phyloP scores from a whole-genome alignment of 1,140 invertebrate genomes.

The Drosophila santomea region DNA sequence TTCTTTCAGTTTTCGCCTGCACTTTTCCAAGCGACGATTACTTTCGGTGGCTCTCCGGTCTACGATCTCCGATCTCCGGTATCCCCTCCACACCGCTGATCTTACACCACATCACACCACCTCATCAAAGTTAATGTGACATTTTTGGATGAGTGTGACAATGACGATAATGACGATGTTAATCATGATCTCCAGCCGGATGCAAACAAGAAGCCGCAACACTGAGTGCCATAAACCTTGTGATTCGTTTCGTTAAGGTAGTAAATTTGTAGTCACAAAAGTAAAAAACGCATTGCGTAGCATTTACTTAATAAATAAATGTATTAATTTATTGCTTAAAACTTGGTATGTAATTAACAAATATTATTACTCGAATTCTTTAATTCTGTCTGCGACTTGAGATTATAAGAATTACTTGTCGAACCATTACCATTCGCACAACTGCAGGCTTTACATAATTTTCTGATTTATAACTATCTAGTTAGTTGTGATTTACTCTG shows the following conservation, averaged over 20 bases:
- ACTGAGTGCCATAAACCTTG: background rate
- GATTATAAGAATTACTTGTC: background rate
- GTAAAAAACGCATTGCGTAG: background rate
- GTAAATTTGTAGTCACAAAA: too few relatives aligned
- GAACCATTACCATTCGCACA: background rate
- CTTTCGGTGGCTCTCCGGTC: constrained; percentile 52
- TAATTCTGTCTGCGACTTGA: background rate
- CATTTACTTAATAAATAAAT: background rate
- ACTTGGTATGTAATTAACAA: too few relatives aligned
- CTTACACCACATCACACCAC: constrained; percentile 17
- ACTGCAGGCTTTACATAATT: constrained; percentile 6
- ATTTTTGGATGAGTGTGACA: constrained; percentile 59
- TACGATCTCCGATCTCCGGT: constrained; percentile 10
- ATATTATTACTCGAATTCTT: background rate
- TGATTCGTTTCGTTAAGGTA: background rate
- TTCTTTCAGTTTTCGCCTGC: constrained; percentile 76
- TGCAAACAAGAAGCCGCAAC: constrained; percentile 28
- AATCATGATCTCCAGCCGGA: constrained; percentile 37
- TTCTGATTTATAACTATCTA: constrained; percentile 3
- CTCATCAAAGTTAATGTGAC: constrained; percentile 79
- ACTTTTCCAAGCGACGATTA: constrained; percentile 72
- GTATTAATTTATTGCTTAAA: too few relatives aligned
- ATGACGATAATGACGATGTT: constrained; percentile 28
- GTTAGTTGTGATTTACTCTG: constrained; percentile 21
- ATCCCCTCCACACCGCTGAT: constrained; percentile 1